Evolutionary conservation across 1,140 invertebrate genomes (phyloP), one percentile per base, ranked within the genome.

Genomic region (Drosophila truncata): DNA sequence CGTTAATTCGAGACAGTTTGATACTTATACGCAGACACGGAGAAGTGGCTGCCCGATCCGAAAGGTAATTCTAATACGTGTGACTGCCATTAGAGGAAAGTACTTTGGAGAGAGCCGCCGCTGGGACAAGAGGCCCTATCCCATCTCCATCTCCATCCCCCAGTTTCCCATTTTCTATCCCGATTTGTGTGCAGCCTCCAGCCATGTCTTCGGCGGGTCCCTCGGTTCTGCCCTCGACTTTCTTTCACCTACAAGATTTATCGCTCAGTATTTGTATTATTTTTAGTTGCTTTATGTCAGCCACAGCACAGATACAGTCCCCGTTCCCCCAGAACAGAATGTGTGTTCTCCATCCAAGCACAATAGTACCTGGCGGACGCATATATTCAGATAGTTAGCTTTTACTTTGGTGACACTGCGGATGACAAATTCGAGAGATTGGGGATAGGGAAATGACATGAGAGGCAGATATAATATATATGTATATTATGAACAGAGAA

Each of bases 241-340:
- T 87, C 86, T 92, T 91, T 92, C 83, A 92, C 91, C 87, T 87
- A 83, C 82, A 87, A 84, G 85, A 92, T 91, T 92, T 91, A 91
- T 92, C 64, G 78, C 91, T 73, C 72, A 85, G 82, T 83, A 92
- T 92, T 92, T 87, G 83, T 87, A 91, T 92, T 91, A 88, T 92
- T 92, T 91, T 92, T 91, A 86, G 82, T 87, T 80, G 77, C 78
- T 80, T 86, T 80, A 85, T 90, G 85, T 90, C 74, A 88, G 69
- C 72, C 71, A 76, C 76, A 88, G 63, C 67, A 72, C 76, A 88
- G 63, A 81, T 55, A 78, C 35, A 72, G 25, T 31, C 41, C 35
- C 42, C 42, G 55, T 41, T 50, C 65, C 66, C 66, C 14, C 6
- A 3, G 29, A 49, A 31, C 8, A 29, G 27, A 7, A 29, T 29